Conservation (phyloP, 1,140 invertebrate genomes). For the Choristoneura fumiferana region DNA sequence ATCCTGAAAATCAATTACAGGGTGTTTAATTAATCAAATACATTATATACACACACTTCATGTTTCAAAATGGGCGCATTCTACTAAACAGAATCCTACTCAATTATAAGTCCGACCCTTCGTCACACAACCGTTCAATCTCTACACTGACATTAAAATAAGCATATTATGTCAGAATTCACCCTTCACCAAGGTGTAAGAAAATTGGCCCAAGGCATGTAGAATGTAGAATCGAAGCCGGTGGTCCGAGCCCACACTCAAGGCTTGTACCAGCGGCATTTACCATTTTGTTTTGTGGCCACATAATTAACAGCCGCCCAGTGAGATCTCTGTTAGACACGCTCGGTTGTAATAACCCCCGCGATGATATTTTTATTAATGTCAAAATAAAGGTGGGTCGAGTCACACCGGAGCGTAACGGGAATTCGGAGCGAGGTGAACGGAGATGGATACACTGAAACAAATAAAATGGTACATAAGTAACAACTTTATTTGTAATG, state of each 20-base stretch:
- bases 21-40: no score
- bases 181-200: conserved; percentile 34
- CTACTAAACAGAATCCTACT: no score
- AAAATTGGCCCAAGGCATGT: conserved; percentile 39
- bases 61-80: no score
- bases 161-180: conserved; percentile 35
- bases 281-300: conserved; percentile 68
- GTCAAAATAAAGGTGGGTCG: conserved; percentile 66
- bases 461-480: no score
- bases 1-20: no score
- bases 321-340: conserved; percentile 73
- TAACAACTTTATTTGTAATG: no score
- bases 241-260: conserved; percentile 67
- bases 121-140: not conserved
- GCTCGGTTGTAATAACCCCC: conserved; percentile 72
- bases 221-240: conserved; percentile 27
- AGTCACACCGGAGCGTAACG: conserved; percentile 47
- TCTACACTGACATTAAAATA: not conserved
- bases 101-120: not conserved
- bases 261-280: conserved; percentile 55
- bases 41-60: no score
- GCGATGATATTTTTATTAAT: conserved; percentile 77
- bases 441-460: no score
- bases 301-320: conserved; percentile 75
- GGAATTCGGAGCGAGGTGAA: not conserved